Evolutionary conservation across 2,888 invertebrate genomes (phyloP).

Genomic region (Asteroscopus sphinx): DNA sequence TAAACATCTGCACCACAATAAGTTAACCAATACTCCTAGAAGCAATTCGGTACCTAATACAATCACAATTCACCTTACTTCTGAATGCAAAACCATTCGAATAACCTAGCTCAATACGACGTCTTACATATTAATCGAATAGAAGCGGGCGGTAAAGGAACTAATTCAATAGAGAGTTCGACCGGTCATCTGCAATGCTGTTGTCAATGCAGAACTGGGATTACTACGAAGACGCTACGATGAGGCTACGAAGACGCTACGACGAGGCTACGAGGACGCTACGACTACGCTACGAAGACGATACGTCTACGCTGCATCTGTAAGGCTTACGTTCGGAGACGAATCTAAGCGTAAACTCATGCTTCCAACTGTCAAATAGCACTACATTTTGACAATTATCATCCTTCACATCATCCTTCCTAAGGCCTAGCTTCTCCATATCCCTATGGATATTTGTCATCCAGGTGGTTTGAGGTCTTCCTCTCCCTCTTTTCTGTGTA

Average conservation of each 20-base stretch:
- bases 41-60: background rate
- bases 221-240: constrained; percentile 19
- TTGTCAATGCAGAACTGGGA: constrained; percentile 49
- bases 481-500: no score
- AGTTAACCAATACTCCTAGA: background rate
- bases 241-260: background rate
- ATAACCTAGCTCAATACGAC: constrained; percentile 5
- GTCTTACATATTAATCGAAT: constrained; percentile 31
- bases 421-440: no score
- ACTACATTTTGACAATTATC: no score
- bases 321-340: constrained; percentile 43
- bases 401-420: no score
- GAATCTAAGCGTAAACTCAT: no score
- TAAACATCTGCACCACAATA: background rate
- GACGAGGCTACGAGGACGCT: constrained; percentile 9
- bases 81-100: constrained; percentile 13
- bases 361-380: no score
- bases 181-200: constrained; percentile 49
- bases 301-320: constrained; percentile 5
- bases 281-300: constrained; percentile 4
- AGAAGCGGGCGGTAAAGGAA: constrained; percentile 7
- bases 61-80: background rate
- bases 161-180: constrained; percentile 47
- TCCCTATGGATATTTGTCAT: no score
- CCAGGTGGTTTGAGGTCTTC: no score